Conservation (phyloP, 2,797 vertebrate species). For the Diplodus puntazzo region DNA sequence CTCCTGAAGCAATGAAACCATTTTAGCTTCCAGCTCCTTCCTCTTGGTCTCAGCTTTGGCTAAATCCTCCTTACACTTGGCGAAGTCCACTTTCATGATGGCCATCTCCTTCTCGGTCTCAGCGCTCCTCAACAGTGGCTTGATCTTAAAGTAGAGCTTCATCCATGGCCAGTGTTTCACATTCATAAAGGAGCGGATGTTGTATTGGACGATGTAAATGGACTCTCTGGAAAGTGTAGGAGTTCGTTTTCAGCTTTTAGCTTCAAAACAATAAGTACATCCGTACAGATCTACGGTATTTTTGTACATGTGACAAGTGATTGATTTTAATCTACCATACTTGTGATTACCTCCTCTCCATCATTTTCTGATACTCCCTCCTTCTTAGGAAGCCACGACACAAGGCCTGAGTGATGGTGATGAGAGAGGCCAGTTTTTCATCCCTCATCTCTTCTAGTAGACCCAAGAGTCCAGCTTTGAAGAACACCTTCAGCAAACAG, state of each 20-base stretch:
- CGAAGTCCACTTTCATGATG: conserved; percentile 86
- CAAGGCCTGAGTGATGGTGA: conserved; percentile 86
- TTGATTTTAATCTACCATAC: not conserved
- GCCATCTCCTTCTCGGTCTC: conserved; percentile 93
- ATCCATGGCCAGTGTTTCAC: conserved; percentile 94
- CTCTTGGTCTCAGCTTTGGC: conserved; percentile 87
- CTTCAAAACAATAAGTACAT: not conserved
- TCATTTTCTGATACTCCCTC: conserved; percentile 85
- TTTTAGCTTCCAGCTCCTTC: conserved; percentile 91
- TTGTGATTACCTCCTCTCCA: conserved; percentile 80
- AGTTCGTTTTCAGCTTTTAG: not conserved
- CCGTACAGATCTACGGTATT: not conserved
- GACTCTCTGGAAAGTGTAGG: conserved; percentile 80
- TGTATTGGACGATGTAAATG: conserved; percentile 90
- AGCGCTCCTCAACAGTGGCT: conserved; percentile 90
- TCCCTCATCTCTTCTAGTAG: conserved; percentile 89
- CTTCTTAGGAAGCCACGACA: conserved; percentile 86
- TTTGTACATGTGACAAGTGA: not conserved
- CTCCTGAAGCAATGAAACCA: conserved; percentile 89
- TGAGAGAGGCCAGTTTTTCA: conserved; percentile 84
- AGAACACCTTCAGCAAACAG: conserved; percentile 83
- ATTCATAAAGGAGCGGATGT: conserved; percentile 90
- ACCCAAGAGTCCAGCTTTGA: conserved; percentile 88
- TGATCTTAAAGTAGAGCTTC: conserved; percentile 94
- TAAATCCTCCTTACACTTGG: conserved; percentile 86